Evolutionary conservation across 1,140 invertebrate species (phyloP).

Genomic region (Papilio helenus): DNA sequence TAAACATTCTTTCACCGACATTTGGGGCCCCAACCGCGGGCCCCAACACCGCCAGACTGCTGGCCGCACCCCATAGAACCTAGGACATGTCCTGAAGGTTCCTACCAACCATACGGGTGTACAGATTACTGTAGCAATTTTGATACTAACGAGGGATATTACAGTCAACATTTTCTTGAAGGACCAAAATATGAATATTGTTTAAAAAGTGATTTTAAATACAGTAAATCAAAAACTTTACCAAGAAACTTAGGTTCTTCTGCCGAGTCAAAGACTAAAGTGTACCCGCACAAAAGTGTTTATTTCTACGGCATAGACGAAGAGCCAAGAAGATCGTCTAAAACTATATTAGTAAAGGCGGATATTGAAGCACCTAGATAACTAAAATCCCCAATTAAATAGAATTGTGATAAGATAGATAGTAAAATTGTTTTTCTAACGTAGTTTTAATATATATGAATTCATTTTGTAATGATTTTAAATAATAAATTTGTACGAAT

Average conservation of each 20-base stretch:
- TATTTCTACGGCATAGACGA: conserved; percentile 68
- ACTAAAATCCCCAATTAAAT: conserved; percentile 44
- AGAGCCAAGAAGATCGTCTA: conserved; percentile 41
- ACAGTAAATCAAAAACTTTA: conserved; percentile 66
- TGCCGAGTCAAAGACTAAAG: conserved; percentile 59
- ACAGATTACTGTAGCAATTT: conserved; percentile 58
- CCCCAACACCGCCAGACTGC: conserved; percentile 64
- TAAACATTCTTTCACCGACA: no score
- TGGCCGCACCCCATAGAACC: conserved; percentile 58
- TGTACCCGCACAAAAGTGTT: conserved; percentile 62
- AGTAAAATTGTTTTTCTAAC: conserved; percentile 29
- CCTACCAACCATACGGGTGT: conserved; percentile 60
- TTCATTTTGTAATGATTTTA: background rate
- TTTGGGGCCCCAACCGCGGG: conserved; percentile 75
- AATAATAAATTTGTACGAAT: background rate
- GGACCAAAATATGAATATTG: conserved; percentile 75
- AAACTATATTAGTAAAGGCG: conserved; percentile 65
- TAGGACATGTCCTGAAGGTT: conserved; percentile 68
- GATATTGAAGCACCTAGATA: conserved; percentile 73
- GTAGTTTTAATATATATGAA: conserved; percentile 11
- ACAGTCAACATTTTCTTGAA: conserved; percentile 73
- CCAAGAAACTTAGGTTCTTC: conserved; percentile 71
- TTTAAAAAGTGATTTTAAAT: conserved; percentile 71
- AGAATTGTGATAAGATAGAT: conserved; percentile 38
- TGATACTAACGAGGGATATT: conserved; percentile 69